Conservation (phyloP, 2,113 vertebrate species). For the Pithys albifrons region DNA sequence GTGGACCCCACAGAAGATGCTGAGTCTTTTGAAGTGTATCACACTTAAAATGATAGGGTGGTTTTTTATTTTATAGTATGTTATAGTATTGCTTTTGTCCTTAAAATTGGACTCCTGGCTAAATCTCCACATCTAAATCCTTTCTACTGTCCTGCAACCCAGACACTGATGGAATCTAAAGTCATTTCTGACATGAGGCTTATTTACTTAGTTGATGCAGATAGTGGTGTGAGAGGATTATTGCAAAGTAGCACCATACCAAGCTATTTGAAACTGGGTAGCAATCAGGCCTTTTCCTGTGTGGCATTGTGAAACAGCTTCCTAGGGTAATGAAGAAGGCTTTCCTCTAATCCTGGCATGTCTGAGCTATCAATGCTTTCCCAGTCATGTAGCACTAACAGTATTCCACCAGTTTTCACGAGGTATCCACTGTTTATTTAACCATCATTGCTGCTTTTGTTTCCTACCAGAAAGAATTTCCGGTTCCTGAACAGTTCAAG, state of each 20-base stretch:
- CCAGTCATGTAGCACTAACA: conserved; percentile 10
- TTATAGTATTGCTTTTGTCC: background rate
- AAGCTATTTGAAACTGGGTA: conserved; percentile 6
- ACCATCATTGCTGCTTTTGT: conserved; percentile 58
- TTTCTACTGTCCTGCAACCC: background rate
- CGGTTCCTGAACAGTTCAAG: conserved; percentile 98
- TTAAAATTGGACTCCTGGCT: background rate
- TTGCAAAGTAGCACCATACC: background rate
- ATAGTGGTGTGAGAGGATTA: conserved; percentile 40
- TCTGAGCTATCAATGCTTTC: conserved; percentile 35
- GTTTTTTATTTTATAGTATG: background rate
- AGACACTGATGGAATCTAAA: conserved; percentile 23
- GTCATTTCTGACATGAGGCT: background rate
- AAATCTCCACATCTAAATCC: background rate
- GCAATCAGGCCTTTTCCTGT: conserved; percentile 28
- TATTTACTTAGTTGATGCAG: conserved; percentile 28
- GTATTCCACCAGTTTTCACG: conserved; percentile 39
- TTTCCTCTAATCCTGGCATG: conserved; percentile 7
- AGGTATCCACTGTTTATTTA: conserved; percentile 34
- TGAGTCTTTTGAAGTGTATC: background rate
- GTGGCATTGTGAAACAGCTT: conserved; percentile 35
- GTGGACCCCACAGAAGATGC: background rate
- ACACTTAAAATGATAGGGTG: background rate
- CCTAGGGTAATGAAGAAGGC: conserved; percentile 39
- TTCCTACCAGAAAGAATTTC: conserved; percentile 90